Percentiles rank a stretch among this genome's conserved stretches.
Evolutionary conservation across 2,888 invertebrate species (phyloP).

Genomic region (Escarpia spicata): DNA sequence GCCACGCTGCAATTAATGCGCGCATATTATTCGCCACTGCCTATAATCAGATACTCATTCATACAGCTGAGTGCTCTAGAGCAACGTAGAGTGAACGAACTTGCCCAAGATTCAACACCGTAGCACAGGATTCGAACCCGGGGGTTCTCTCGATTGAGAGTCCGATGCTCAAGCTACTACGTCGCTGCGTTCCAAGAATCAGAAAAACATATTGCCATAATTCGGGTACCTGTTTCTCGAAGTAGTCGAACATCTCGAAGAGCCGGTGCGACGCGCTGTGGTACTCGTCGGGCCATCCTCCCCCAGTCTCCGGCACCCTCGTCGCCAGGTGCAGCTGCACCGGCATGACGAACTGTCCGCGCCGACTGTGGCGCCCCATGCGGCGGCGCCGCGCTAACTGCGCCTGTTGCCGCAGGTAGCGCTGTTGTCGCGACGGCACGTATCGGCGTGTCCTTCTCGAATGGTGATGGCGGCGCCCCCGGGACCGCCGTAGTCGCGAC

Average conservation of each 20-base stretch:
- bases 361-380: conserved; percentile 9
- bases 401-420: conserved; percentile 18
- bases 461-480: conserved; percentile 21
- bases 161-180: no score
- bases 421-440: conserved; percentile 24
- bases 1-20: no score
- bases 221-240: conserved; percentile 32
- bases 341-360: conserved; percentile 28
- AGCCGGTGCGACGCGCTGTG: conserved; percentile 38
- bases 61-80: no score
- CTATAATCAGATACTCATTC: no score
- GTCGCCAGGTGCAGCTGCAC: conserved; percentile 38
- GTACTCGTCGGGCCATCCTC: conserved; percentile 43
- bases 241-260: conserved; percentile 41
- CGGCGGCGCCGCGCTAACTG: conserved; percentile 17
- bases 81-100: no score
- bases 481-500: conserved; percentile 24
- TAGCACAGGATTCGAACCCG: no score
- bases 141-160: no score
- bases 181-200: no score
- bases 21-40: no score
- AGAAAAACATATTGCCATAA: no score
- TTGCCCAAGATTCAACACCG: no score
- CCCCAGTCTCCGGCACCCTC: conserved; percentile 31
- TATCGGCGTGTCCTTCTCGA: conserved; percentile 18